Evolutionary conservation across 2,888 invertebrate species (phyloP), one percentile per base, ranked within the genome.

Genomic region (Congeria kusceri): DNA sequence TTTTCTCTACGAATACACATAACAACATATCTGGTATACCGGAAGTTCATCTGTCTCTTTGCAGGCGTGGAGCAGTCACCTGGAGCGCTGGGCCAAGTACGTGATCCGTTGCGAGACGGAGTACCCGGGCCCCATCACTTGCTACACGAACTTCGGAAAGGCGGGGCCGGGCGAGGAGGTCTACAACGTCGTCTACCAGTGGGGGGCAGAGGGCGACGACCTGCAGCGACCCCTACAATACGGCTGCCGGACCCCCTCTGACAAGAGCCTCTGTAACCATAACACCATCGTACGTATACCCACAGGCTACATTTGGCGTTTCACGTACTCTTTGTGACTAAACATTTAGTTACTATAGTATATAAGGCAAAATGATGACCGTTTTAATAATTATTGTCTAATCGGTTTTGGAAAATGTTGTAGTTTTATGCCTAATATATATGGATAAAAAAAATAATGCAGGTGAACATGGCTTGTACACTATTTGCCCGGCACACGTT

Each of bases 171-270:
- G 80, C 4, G 73, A 76, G 15, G 74, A 81, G 0, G 80, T 86
- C 1, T 88, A 89, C 68, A 85, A 86, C 32, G 83, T 87, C 0
- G 88, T 90, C 5, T 88, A 87, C 56, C 79, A 85, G 28, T 90
- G 90, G 90, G 82, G 81, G n/a, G 67, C 75, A 0, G 90, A 90
- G 66, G 89, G 88, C 0, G 63, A 78, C 13, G 77, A 85, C 61
- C 68, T 86, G 0, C 66, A 75, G 25, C 61, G 73, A 28, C 80
- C 78, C 20, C 66, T 87, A 62, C 65, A 73, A 46, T 80, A 80
- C n/a, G 89, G 89, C 9, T 90, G 90, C 61, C 63, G 90, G 47
- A 89, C 90, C n/a, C 89, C 89, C 0, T 75, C 71, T 32, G 90
- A 89, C 62, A 76, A 79, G 53, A 78, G 79, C 56, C 66, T 77